Evolutionary conservation across 2,797 vertebrate genomes (phyloP).

Genomic region (Odontamblyopus rebecca): DNA sequence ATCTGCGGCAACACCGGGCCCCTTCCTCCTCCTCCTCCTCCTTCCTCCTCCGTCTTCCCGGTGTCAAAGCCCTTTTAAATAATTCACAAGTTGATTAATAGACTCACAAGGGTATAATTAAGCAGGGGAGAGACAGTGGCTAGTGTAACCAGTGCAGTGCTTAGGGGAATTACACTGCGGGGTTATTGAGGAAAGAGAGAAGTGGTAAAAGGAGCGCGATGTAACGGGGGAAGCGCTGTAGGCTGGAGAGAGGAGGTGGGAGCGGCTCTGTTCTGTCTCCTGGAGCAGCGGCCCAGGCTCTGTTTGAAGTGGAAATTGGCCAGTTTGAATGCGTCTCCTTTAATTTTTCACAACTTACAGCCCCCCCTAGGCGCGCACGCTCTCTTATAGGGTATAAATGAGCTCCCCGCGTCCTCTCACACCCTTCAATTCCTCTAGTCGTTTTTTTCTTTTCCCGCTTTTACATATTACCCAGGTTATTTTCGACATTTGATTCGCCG

Average conservation of each 20-base stretch:
- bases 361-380: constrained; percentile 88
- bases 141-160: constrained; percentile 94
- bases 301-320: constrained; percentile 99
- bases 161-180: constrained; percentile 94
- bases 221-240: constrained; percentile 43
- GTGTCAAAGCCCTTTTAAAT: constrained; percentile 96
- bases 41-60: constrained; percentile 55
- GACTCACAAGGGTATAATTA: constrained; percentile 99
- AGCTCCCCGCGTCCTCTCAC: constrained; percentile 63
- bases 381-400: constrained; percentile 89
- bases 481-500: constrained; percentile 8
- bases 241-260: constrained; percentile 45
- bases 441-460: constrained; percentile 23
- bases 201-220: constrained; percentile 56
- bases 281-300: constrained; percentile 89
- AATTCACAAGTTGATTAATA: constrained; percentile 99
- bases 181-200: constrained; percentile 88
- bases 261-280: constrained; percentile 83
- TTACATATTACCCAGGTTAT: constrained; percentile 58
- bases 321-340: constrained; percentile 99
- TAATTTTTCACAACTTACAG: constrained; percentile 99
- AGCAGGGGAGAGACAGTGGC: constrained; percentile 94
- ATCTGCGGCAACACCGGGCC: constrained; percentile 29
- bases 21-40: constrained; percentile 19
- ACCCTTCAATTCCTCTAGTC: constrained; percentile 42